A percentile compares a stretch with the other conserved stretches of the same genome.
These are phyloP conservation scores for Yponomeuta sedellus DNA, from an alignment of 2,888 invertebrate species.

Conservation along the genomic window DNA sequence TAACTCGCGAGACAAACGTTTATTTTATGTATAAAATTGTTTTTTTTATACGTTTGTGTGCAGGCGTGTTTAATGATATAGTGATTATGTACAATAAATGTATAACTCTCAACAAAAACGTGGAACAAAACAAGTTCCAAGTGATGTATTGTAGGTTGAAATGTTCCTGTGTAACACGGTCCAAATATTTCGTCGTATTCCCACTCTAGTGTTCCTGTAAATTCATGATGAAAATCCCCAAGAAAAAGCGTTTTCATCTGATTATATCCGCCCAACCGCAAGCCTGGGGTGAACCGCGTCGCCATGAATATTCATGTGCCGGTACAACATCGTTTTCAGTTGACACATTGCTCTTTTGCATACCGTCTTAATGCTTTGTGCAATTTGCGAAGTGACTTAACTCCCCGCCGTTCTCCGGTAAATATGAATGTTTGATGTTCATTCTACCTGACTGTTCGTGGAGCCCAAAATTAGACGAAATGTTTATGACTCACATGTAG, in stretches of 20 bases:
- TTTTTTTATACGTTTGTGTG: no score
- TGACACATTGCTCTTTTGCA: slow-evolving; percentile 3
- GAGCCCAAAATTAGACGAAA: no score
- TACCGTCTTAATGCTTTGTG: background rate
- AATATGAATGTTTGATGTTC: background rate
- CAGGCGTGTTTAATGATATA: no score
- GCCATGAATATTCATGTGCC: background rate
- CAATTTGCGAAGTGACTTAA: background rate
- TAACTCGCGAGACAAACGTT: no score
- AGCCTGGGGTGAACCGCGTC: background rate
- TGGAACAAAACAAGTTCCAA: no score
- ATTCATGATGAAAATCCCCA: background rate
- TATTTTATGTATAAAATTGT: no score
- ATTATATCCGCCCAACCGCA: background rate
- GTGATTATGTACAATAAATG: no score
- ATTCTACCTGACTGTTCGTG: background rate
- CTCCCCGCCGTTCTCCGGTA: background rate
- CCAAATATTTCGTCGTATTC: no score
- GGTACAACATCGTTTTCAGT: background rate
- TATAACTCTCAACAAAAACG: no score
- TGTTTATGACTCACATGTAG: no score
- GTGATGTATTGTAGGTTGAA: no score
- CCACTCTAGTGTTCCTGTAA: background rate
- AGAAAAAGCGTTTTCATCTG: background rate
- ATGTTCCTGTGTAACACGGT: no score